These are phyloP conservation scores for Craterocephalus amniculus DNA, from an alignment of 2,797 vertebrate genomes.

Conservation along the genomic window DNA sequence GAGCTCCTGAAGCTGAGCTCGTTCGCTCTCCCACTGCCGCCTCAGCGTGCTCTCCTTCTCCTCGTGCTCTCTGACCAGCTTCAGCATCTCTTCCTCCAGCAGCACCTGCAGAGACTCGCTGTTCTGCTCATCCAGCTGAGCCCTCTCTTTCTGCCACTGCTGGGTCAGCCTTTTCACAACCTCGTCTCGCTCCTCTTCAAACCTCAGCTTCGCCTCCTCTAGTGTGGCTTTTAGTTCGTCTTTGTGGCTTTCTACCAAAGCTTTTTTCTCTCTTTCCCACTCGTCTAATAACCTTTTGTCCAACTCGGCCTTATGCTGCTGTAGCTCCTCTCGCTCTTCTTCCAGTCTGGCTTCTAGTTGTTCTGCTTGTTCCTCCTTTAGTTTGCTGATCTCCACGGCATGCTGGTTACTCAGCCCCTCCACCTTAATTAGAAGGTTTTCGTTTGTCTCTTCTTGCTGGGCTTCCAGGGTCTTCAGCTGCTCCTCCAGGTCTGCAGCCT, in stretches of 20 bases:
- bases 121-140: conserved; percentile 73
- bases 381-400: conserved; percentile 46
- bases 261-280: conserved; percentile 64
- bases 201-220: conserved; percentile 62
- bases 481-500: conserved; percentile 66
- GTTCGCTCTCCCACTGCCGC: conserved; percentile 63
- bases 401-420: conserved; percentile 69
- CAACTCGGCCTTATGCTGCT: conserved; percentile 53
- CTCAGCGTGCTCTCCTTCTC: conserved; percentile 68
- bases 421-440: conserved; percentile 34
- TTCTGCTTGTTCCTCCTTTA: conserved; percentile 57
- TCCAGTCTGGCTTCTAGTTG: conserved; percentile 53
- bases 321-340: conserved; percentile 60
- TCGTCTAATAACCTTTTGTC: conserved; percentile 59
- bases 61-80: conserved; percentile 74
- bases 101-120: conserved; percentile 69
- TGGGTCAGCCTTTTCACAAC: conserved; percentile 55
- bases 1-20: conserved; percentile 42
- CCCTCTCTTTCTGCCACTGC: conserved; percentile 74
- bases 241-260: conserved; percentile 59
- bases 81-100: conserved; percentile 78
- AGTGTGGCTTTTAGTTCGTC: conserved; percentile 56
- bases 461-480: conserved; percentile 68
- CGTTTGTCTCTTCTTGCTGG: conserved; percentile 33
- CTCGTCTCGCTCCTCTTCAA: conserved; percentile 65